These are phyloP conservation scores for Pteronotus mesoamericanus DNA, from an alignment of 2,797 vertebrate species.

Conservation along the genomic window DNA sequence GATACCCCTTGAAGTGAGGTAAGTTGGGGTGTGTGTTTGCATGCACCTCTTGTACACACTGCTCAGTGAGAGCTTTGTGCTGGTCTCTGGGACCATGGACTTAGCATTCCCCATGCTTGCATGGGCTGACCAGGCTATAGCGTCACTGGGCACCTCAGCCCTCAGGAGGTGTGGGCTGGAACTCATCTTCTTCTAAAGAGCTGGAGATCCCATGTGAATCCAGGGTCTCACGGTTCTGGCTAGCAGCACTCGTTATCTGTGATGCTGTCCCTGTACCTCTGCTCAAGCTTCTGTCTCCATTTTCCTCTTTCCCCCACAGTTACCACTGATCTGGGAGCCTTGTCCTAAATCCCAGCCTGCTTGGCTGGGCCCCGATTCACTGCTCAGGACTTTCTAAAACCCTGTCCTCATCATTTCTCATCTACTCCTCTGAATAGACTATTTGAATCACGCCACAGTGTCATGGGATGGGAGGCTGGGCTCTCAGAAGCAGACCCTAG, in stretches of 20 bases:
- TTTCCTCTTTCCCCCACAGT: background rate
- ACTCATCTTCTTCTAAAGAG: background rate
- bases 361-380: background rate
- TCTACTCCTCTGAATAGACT: background rate
- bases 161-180: background rate
- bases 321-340: background rate
- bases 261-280: background rate
- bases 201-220: background rate
- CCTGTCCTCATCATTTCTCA: background rate
- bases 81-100: background rate
- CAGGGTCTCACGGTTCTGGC: background rate
- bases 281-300: background rate
- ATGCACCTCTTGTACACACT: background rate
- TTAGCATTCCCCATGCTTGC: background rate
- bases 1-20: background rate
- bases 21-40: background rate
- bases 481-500: background rate
- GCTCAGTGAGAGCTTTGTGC: background rate
- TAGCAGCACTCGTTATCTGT: background rate
- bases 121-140: background rate
- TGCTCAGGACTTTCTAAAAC: background rate
- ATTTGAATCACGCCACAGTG: background rate
- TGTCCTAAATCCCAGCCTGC: background rate
- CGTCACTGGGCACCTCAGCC: background rate
- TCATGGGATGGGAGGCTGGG: background rate